Base-by-base conservation (phyloP, 2,113 vertebrate genomes). In the Callithrix jacchus region DNA sequence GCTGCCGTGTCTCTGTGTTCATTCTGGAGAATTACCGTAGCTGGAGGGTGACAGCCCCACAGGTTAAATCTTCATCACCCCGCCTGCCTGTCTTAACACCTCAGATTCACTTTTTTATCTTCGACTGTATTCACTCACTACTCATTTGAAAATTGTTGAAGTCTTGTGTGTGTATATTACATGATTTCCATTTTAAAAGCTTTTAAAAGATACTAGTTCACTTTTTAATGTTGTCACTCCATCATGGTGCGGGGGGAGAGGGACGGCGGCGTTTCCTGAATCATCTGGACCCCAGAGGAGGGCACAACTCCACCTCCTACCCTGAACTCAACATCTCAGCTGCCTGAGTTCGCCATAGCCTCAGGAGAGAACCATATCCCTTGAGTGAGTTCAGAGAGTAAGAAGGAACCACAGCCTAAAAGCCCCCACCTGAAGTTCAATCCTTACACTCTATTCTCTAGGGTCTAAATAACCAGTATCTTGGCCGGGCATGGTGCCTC, bases 21-120 rank as follows among this genome's bases (percentile, higher is more conserved):
- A 6, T 74, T 54, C 82, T 1, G 42, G 25, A 81, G 91, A 94
- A 74, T 68, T 16, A 8, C 27, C 5, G 12, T 3, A 40, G 91
- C 94, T 70, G 4, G 9, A 64, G 81, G 92, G 90, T 79, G 96
- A 94, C 88, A 91, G 91, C 42, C 76, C 61, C 32, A 11, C 45
- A 20, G 42, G 93, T 70, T 74, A 93, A 70, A 54, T 76, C 87
- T 94, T 76, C 95, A 85, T 80, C 97, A 81, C 80, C 47, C 49
- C 32, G 58, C 77, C 95, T 74, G 58, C 77, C 92, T 74, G 79
- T 42, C 89, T 40, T 14, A 30, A 92, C 76, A 64, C 80, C 79
- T 83, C 21, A 64, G 52, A 88, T 6, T 91, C 88, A n/a, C 73
- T 45, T 64, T 68, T 87, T n/a, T 4, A 64, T n/a, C 77, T 68